phyloP scores from a whole-genome alignment of 2,113 vertebrate genomes.

The Parus major region DNA sequence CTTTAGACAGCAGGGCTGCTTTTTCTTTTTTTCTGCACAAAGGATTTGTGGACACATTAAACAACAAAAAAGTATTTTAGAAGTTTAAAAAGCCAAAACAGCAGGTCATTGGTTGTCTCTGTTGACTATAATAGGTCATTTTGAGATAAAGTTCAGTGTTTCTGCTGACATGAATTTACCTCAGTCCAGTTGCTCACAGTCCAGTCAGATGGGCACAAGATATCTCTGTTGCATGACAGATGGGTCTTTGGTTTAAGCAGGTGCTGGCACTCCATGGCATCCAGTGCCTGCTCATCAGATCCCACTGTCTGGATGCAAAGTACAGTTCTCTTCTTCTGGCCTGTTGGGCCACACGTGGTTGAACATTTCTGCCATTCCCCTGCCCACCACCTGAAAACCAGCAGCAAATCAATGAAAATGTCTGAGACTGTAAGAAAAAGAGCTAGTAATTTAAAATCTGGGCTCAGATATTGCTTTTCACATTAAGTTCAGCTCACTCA shows the following conservation, averaged over 20 bases:
- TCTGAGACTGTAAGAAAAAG: not conserved
- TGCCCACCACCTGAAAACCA: constrained; percentile 89
- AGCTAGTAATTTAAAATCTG: not conserved
- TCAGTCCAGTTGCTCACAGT: constrained; percentile 89
- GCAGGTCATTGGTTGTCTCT: not conserved
- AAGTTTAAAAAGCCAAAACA: not conserved
- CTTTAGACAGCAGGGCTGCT: not conserved
- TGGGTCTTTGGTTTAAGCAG: constrained; percentile 88
- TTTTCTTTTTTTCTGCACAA: not conserved
- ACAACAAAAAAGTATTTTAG: not conserved
- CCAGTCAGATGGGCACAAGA: constrained; percentile 91
- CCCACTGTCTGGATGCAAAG: constrained; percentile 89
- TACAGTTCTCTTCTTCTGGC: constrained; percentile 87
- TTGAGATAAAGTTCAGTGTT: not conserved
- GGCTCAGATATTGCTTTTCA: not conserved
- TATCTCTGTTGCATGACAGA: constrained; percentile 89
- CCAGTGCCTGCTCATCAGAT: constrained; percentile 89
- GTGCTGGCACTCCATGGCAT: constrained; percentile 84
- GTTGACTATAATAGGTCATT: not conserved
- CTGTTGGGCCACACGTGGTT: constrained; percentile 83
- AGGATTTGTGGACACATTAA: not conserved
- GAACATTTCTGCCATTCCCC: constrained; percentile 96
- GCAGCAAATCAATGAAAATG: not conserved
- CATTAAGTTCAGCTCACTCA: not conserved
- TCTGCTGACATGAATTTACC: constrained; percentile 59